phyloP scores from a whole-genome alignment of 37 sponge, comb jelly and placozoan genomes.

The Chondrilla cf. caribensis region DNA sequence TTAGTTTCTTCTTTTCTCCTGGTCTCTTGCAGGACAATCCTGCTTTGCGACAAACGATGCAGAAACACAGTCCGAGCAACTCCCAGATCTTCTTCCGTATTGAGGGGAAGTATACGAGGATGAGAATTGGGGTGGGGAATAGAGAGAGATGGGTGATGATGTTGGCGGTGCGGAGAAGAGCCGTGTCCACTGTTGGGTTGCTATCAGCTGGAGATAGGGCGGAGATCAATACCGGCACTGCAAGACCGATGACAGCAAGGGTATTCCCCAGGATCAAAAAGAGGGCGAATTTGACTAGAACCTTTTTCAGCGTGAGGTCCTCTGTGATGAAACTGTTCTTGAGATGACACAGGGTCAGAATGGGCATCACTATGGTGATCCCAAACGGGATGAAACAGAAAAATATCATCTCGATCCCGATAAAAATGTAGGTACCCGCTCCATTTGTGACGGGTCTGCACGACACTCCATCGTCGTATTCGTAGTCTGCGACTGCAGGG shows the following conservation, averaged over 20 bases:
- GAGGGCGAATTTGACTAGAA: slow-evolving; percentile 5
- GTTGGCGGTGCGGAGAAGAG: not conserved
- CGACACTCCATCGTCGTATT: slow-evolving; percentile 10
- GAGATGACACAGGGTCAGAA: not conserved
- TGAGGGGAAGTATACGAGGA: slow-evolving; percentile 13
- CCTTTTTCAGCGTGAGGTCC: not conserved
- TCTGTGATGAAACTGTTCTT: not conserved
- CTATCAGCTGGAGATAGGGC: not conserved
- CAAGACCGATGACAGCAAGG: not conserved
- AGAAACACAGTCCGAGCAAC: not conserved
- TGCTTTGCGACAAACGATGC: not conserved
- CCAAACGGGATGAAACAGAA: not conserved
- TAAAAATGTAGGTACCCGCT: not conserved
- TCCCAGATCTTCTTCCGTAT: not conserved
- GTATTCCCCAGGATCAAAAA: slow-evolving; percentile 9
- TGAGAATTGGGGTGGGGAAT: not conserved
- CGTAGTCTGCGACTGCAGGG: not conserved
- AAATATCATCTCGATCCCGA: not conserved
- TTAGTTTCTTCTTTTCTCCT: too few relatives aligned
- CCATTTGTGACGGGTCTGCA: not conserved
- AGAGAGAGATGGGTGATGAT: slow-evolving; percentile 9
- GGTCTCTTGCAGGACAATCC: not conserved
- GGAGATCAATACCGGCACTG: not conserved
- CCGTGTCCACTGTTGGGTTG: not conserved
- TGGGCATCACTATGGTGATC: not conserved